These are phyloP conservation scores for Apodemia hepburni DNA, from an alignment of 2,888 invertebrate species.

Conservation along the genomic window DNA sequence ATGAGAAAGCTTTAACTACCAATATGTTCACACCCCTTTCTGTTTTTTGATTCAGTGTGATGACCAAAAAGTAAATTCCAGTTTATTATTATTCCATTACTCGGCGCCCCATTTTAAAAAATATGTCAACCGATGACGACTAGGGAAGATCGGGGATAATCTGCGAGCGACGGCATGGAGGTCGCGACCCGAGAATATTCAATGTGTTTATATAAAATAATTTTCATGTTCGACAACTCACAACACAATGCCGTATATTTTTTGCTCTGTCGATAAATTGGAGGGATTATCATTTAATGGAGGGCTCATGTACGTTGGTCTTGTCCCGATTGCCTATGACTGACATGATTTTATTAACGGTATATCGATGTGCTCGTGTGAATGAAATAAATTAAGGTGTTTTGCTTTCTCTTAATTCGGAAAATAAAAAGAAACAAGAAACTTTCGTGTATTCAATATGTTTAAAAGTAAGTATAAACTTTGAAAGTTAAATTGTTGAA, in stretches of 20 bases:
- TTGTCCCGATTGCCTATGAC: slow-evolving; percentile 73
- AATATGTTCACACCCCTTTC: slow-evolving; percentile 78
- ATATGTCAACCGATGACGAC: slow-evolving; percentile 77
- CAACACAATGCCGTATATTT: slow-evolving; percentile 73
- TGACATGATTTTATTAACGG: slow-evolving; percentile 76
- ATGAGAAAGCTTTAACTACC: slow-evolving; percentile 67
- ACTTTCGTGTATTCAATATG: too few species aligned
- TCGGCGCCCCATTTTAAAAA: slow-evolving; percentile 75
- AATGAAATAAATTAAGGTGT: slow-evolving; percentile 21
- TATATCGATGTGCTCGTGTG: slow-evolving; percentile 52
- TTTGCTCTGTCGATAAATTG: slow-evolving; percentile 76
- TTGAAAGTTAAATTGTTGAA: too few species aligned
- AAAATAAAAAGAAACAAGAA: too few species aligned
- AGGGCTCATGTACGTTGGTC: slow-evolving; percentile 76
- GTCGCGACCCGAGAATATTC: slow-evolving; percentile 67
- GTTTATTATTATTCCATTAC: slow-evolving; percentile 80
- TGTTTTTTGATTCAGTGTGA: slow-evolving; percentile 66
- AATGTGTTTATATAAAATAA: slow-evolving; percentile 80
- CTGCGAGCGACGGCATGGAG: slow-evolving; percentile 49
- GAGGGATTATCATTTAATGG: slow-evolving; percentile 79
- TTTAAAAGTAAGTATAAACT: too few species aligned
- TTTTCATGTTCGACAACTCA: slow-evolving; percentile 78
- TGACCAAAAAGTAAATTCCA: slow-evolving; percentile 79
- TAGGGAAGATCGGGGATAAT: slow-evolving; percentile 59
- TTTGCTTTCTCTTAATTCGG: too few species aligned